Percentiles rank a stretch among this genome's conserved stretches.
These are phyloP conservation scores for Abscondita cerata DNA, from an alignment of 2,888 invertebrate species.

Conservation along the genomic window DNA sequence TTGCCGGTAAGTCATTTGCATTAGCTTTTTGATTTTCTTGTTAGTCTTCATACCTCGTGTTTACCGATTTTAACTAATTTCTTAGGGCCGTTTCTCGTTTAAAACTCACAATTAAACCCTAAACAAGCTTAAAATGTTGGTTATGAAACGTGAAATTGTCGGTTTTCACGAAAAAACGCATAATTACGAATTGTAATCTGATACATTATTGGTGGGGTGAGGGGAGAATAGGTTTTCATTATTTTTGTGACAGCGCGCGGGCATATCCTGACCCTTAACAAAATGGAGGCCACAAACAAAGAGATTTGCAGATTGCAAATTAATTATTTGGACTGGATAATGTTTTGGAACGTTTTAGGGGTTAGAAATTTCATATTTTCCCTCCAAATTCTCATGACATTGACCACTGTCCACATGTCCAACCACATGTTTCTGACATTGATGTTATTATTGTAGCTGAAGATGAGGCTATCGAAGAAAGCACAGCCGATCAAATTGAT, in stretches of 20 bases:
- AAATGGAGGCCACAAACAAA: constrained; percentile 81
- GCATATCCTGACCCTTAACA: constrained; percentile 78
- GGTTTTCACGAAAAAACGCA: constrained; percentile 38
- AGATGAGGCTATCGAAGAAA: constrained; percentile 76
- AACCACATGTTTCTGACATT: constrained; percentile 41
- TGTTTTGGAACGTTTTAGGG: constrained; percentile 43
- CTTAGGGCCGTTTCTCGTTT: constrained; percentile 9
- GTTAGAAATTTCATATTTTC: constrained; percentile 56
- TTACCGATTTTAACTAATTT: constrained; percentile 25
- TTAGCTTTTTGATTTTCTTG: constrained; percentile 49
- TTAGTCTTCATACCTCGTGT: constrained; percentile 44
- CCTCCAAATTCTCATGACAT: constrained; percentile 48
- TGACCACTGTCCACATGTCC: constrained; percentile 56
- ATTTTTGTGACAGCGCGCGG: constrained; percentile 66
- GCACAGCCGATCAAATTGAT: constrained; percentile 68
- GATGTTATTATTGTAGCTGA: constrained; percentile 58
- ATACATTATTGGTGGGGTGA: constrained; percentile 49
- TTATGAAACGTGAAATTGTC: background rate
- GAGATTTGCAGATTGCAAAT: constrained; percentile 71
- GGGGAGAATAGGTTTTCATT: constrained; percentile 59
- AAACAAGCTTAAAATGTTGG: background rate
- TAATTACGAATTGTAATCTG: constrained; percentile 54
- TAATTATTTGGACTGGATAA: constrained; percentile 44
- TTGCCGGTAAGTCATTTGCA: constrained; percentile 75
- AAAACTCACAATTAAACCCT: background rate